Evolutionary conservation across 1,140 invertebrate species (phyloP).

Genomic region (Bombus breviceps): DNA sequence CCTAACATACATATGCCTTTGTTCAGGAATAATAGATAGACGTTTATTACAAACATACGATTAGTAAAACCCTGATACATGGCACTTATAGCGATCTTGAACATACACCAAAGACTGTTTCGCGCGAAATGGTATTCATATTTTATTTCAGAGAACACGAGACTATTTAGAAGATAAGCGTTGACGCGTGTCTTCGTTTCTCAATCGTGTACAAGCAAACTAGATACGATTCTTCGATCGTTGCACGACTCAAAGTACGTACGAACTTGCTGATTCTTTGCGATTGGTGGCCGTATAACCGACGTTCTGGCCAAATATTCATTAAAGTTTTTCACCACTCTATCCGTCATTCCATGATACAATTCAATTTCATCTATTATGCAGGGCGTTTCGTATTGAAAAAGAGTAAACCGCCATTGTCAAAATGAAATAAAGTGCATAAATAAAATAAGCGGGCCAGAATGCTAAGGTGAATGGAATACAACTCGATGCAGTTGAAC

Average conservation of each 20-base stretch:
- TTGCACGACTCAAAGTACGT: neutral
- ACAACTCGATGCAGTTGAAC: slow-evolving; percentile 31
- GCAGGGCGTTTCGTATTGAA: slow-evolving; percentile 1
- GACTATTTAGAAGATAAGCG: too few relatives aligned
- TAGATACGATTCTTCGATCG: too few relatives aligned
- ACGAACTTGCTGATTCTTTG: neutral
- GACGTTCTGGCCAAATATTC: neutral
- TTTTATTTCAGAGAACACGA: too few relatives aligned
- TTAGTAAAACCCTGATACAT: too few relatives aligned
- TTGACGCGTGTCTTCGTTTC: accelerated
- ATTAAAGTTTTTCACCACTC: slow-evolving; percentile 1
- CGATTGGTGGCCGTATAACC: too few relatives aligned
- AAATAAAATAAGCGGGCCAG: slow-evolving; percentile 24
- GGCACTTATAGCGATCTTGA: too few relatives aligned
- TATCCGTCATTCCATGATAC: slow-evolving; percentile 19
- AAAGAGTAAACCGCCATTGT: slow-evolving; percentile 22
- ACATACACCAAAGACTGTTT: too few relatives aligned
- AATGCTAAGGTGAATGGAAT: slow-evolving; percentile 14
- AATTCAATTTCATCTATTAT: slow-evolving; percentile 20
- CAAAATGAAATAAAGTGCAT: slow-evolving; percentile 29
- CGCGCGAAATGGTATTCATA: too few relatives aligned
- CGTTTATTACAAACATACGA: too few relatives aligned
- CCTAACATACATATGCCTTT: too few relatives aligned
- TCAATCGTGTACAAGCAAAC: too few relatives aligned
- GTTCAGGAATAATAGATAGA: too few relatives aligned